Percentiles rank a stretch among this genome's conserved stretches.
Evolutionary conservation across 2,797 vertebrate genomes (phyloP).

Genomic region (Gallinago nigripennis): DNA sequence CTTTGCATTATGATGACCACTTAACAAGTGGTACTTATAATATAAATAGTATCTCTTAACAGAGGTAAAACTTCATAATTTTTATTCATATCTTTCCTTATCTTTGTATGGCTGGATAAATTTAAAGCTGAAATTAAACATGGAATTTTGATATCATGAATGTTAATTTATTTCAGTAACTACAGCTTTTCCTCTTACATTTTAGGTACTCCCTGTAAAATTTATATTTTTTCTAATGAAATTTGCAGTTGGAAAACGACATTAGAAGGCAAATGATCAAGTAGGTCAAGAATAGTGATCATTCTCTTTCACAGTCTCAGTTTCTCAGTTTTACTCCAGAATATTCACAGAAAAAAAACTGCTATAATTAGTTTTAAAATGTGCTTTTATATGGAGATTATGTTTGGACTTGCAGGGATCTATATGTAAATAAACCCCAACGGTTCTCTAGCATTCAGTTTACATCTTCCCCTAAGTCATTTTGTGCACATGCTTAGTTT

Average conservation of each 20-base stretch:
- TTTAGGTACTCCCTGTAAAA: background rate
- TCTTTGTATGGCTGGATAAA: background rate
- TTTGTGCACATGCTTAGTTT: background rate
- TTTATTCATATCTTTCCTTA: background rate
- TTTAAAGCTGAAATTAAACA: background rate
- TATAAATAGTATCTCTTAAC: background rate
- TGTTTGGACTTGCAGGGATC: slow-evolving; percentile 24
- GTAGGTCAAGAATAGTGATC: background rate
- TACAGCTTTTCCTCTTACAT: background rate
- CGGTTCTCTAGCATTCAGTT: background rate
- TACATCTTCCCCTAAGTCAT: background rate
- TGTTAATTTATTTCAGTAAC: background rate
- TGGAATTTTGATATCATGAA: background rate
- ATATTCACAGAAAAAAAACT: background rate
- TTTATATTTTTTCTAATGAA: background rate
- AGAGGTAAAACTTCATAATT: background rate
- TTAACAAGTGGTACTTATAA: background rate
- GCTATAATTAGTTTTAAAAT: background rate
- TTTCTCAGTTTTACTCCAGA: background rate
- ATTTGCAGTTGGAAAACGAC: background rate
- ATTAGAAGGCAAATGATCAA: background rate
- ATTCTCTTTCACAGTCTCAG: background rate
- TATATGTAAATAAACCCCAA: slow-evolving; percentile 21
- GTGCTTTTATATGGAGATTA: slow-evolving; percentile 8
- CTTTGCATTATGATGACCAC: background rate